Evolutionary conservation across 1,140 invertebrate species (phyloP).

Genomic region (Ceratoteleas bidentatus): DNA sequence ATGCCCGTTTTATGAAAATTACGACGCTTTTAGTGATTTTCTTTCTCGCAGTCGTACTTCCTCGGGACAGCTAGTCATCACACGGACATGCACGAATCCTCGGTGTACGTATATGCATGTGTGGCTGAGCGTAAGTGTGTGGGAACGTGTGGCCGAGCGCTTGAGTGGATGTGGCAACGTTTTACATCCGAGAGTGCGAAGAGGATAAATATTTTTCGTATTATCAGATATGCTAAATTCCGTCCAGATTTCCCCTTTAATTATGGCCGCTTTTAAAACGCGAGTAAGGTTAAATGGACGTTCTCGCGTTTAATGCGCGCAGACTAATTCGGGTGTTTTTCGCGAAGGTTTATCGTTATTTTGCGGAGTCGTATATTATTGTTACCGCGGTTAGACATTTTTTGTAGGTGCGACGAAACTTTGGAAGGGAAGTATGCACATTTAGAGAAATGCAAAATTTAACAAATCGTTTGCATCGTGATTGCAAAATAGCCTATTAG

Average conservation of each 20-base stretch:
- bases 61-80: conserved; percentile 53
- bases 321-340: no score
- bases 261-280: conserved; percentile 31
- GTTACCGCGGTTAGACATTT: no score
- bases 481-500: no score
- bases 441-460: no score
- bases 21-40: conserved; percentile 67
- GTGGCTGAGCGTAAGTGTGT: no score
- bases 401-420: no score
- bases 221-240: conserved; percentile 32
- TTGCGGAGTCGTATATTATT: no score
- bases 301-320: neutral
- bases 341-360: no score
- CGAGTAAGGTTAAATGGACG: neutral
- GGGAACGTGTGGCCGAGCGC: conserved; percentile 7
- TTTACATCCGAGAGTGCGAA: conserved; percentile 15
- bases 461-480: no score
- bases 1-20: conserved; percentile 68
- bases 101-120: no score
- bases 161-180: conserved; percentile 19
- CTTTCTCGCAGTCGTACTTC: conserved; percentile 54
- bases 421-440: no score
- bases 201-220: conserved; percentile 41
- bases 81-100: conserved; percentile 4
- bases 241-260: conserved; percentile 21